Base-by-base conservation (phyloP, 2,888 invertebrate species). In the Clitarchus hookeri region DNA sequence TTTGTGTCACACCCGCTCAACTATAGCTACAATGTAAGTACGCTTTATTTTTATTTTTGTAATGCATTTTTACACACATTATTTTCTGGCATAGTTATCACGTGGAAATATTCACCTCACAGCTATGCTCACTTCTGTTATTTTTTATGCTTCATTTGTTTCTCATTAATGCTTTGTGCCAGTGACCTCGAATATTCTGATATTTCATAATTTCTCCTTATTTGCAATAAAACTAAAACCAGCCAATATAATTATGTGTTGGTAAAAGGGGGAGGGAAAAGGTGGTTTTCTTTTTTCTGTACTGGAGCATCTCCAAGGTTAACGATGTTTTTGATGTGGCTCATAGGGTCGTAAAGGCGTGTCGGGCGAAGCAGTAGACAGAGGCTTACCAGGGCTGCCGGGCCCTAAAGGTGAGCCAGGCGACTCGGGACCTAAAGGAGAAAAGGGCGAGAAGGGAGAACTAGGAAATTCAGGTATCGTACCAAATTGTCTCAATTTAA, bases 351-450 rank as follows among this genome's bases (percentile, higher is more conserved):
- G 91, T 89, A 92, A 92, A 89, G 93, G 93, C 89, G 90, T 92
- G 89, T 92, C 93, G 90, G 94, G 93, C 89, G 91, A 92, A 89
- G 93, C 93, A 88, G 92, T 94, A 90, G 92, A 93, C 89, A 93
- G 94, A 89, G 96, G 96, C 87, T 93, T 94, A 87, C 94, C 94
- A 83, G 95, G 95, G 87, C 93, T 94, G 84, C 93, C 94, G 44
- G 95, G 95, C 87, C 91, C 91, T 88, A 93, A 92, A 89, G 94
- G 94, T 89, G 93, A 93, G 88, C 89, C 90, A 91, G 95, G 93
- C 91, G 93, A 91, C 89, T 89, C 92, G 90, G 94, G 94, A 83
- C 88, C 88, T 9, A 90, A 89, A 88, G 93, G 93, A 88, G 91
- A 91, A 88, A 92, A 90, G 90, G 93, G 92, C 88, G 91, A 92